Conservation (phyloP, 2,113 vertebrate species). For the Pterocles burchelli region DNA sequence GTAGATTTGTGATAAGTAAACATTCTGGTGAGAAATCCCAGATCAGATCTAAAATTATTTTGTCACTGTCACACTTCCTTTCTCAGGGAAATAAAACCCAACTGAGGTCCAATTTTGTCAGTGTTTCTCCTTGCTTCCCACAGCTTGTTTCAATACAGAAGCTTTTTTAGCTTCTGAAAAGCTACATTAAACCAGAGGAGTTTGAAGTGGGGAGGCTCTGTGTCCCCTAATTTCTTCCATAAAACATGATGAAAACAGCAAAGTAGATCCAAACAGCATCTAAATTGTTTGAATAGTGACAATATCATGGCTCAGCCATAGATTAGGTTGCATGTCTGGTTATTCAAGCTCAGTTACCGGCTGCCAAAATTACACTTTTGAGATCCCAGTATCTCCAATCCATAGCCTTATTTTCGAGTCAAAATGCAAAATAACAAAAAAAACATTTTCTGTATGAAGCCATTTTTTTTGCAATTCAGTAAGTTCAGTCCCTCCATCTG, state of each 20-base stretch:
- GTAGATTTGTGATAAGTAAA: background rate
- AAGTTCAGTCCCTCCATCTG: background rate
- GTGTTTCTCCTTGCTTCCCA: background rate
- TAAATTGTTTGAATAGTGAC: background rate
- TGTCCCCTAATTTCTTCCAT: background rate
- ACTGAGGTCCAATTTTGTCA: background rate
- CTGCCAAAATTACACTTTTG: background rate
- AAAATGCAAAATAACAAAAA: background rate
- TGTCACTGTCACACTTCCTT: background rate
- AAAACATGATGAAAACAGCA: background rate
- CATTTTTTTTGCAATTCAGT: background rate
- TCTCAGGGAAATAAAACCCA: background rate
- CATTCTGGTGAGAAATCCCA: background rate
- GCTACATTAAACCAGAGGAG: background rate
- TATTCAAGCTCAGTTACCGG: background rate
- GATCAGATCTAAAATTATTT: background rate
- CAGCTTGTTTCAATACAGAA: background rate
- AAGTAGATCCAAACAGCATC: background rate
- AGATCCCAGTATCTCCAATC: background rate
- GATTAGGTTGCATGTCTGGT: background rate
- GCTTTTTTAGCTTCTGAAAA: conserved; percentile 11
- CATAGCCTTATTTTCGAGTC: conserved; percentile 5
- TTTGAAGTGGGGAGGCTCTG: background rate
- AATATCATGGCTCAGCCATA: background rate
- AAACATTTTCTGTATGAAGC: conserved; percentile 1